phyloP scores from a whole-genome alignment of 2,797 vertebrate genomes.

The Artibeus jamaicensis region DNA sequence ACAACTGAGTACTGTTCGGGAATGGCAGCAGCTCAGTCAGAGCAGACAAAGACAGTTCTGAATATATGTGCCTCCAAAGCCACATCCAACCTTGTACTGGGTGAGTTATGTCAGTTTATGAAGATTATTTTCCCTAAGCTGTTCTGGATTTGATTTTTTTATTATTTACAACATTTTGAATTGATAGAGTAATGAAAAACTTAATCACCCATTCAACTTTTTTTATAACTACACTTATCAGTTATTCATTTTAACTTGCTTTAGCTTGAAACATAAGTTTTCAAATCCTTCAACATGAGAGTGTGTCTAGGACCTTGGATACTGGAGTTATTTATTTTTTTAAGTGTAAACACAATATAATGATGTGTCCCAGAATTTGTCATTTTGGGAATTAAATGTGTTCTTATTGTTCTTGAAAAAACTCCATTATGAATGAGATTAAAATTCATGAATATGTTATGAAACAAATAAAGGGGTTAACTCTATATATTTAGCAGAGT shows the following conservation, averaged over 20 bases:
- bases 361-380: neutral
- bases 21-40: neutral
- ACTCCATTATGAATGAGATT: neutral
- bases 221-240: neutral
- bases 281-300: neutral
- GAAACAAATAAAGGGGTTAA: neutral
- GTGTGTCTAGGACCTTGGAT: neutral
- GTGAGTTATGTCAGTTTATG: neutral
- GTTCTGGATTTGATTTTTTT: neutral
- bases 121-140: neutral
- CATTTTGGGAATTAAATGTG: neutral
- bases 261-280: neutral
- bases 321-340: neutral
- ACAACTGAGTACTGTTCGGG: neutral
- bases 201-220: neutral
- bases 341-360: neutral
- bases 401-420: slow-evolving; percentile 5
- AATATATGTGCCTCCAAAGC: neutral
- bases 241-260: neutral
- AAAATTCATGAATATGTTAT: neutral
- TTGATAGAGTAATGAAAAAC: neutral
- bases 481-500: neutral
- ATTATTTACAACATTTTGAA: neutral
- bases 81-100: neutral
- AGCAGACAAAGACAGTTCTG: neutral